Evolutionary conservation across 2,797 vertebrate genomes (phyloP), one percentile per base, ranked within the genome.

Genomic region (Perodicticus potto): DNA sequence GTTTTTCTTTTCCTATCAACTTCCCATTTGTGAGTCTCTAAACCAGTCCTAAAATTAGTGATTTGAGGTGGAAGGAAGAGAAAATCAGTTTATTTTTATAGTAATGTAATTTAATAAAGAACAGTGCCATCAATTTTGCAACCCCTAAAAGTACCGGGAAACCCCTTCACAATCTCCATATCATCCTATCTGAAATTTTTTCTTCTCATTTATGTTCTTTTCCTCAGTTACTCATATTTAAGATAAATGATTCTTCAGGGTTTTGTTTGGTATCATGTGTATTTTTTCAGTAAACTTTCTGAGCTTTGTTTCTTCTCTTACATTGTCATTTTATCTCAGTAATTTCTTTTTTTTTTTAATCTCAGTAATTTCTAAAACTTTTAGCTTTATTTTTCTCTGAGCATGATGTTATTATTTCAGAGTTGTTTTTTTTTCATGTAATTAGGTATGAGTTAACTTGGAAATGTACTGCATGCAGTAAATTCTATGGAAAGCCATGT

Each of bases 321-420:
- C 22, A 37, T 34, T 93, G 29, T 43, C 27, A 73, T 67, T 90
- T 96, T 84, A 72, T 74, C 63, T 78, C 37, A 90, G 29, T 93
- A 63, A 43, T 85, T 85, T 96, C 53, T 76, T 49, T 49, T 49
- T 49, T 49, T 49, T 53, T 67, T 90, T 96, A 81, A 72, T 74
- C 57, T 74, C 37, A 90, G n/a, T 92, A 72, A 55, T 85, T 85
- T 96, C 53, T 76, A 88, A 83, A 83, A 53, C 57, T 85, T 89
- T 69, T 7, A 45, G 67, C 23, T 86, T 82, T 81, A 20, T 86
- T 86, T 85, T 72, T 59, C 34, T 73, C 53, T 69, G 29, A 89
- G 49, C 34, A n/a, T 69, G 37, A 29, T 81, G 78, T 86, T 89
- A 78, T 83, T 83, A 80, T n/a, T n/a, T n/a, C 22, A 73, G 53